phyloP scores from a whole-genome alignment of 2,797 vertebrate genomes.

The Helarctos malayanus region DNA sequence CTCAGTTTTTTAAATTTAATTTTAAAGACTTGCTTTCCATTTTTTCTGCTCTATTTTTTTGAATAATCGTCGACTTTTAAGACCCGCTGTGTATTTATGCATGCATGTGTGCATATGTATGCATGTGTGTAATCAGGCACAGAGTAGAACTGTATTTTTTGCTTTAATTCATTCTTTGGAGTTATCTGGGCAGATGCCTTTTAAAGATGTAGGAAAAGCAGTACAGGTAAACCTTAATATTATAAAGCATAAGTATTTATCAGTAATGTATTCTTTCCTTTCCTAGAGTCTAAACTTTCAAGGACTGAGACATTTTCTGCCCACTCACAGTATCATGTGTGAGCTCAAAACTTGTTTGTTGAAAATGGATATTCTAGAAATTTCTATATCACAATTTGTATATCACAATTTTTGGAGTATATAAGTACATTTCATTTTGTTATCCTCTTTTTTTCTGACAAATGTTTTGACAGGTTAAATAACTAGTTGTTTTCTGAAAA shows the following conservation, averaged over 20 bases:
- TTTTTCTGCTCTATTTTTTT: background rate
- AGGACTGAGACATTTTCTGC: background rate
- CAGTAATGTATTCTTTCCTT: background rate
- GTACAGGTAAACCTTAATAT: background rate
- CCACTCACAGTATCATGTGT: background rate
- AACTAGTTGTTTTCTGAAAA: constrained; percentile 37
- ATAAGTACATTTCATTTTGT: background rate
- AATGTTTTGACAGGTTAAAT: constrained; percentile 14
- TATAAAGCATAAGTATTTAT: background rate
- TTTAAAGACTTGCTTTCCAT: background rate
- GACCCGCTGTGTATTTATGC: background rate
- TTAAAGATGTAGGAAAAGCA: background rate
- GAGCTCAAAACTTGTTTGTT: background rate
- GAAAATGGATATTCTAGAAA: background rate
- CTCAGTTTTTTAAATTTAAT: background rate
- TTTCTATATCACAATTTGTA: background rate
- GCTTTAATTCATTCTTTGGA: background rate
- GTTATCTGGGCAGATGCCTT: background rate
- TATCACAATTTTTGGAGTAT: background rate
- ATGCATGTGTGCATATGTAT: background rate
- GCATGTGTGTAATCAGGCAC: background rate
- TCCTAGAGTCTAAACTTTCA: background rate
- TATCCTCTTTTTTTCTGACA: background rate
- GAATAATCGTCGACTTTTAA: background rate
- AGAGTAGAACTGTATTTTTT: background rate